Evolutionary conservation across 1,140 invertebrate species (phyloP).

Genomic region (Nixonia krombeini): DNA sequence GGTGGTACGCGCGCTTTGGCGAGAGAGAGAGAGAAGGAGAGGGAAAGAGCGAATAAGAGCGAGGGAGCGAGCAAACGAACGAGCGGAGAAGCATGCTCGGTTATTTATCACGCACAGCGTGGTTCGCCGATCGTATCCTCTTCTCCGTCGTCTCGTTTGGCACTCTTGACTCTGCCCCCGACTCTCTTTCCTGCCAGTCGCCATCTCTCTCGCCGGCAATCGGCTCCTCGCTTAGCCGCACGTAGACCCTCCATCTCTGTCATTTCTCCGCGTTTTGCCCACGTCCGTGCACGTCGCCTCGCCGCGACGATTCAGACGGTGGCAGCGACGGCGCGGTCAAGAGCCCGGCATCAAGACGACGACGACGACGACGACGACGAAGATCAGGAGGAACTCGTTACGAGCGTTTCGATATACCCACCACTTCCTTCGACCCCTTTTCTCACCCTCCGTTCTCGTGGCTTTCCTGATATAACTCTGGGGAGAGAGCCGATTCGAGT

Average conservation of each 20-base stretch:
- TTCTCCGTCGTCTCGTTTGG: constrained; percentile 23
- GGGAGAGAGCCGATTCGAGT: constrained; percentile 25
- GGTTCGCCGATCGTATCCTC: constrained; percentile 58
- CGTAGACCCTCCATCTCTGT: constrained; percentile 24
- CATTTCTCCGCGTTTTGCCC: constrained; percentile 20
- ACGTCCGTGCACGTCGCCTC: constrained; percentile 16
- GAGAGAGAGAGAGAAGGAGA: no score
- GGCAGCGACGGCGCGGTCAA: constrained; percentile 32
- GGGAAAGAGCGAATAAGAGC: constrained; percentile 40
- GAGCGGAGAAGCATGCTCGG: constrained; percentile 44
- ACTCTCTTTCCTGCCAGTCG: constrained; percentile 5
- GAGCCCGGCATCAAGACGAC: constrained; percentile 35
- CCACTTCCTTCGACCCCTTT: constrained; percentile 28
- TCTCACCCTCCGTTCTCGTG: constrained; percentile 28
- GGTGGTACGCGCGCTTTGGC: no score
- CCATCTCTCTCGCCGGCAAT: constrained; percentile 18
- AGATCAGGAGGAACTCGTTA: constrained; percentile 55
- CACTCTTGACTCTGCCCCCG: constrained; percentile 14
- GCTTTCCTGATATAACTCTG: constrained; percentile 47
- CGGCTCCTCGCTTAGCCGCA: constrained; percentile 15
- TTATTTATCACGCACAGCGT: constrained; percentile 65
- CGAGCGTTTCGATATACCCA: constrained; percentile 44
- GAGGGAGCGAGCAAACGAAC: constrained; percentile 29
- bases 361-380: not conserved
- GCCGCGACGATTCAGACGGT: constrained; percentile 31